Percentiles rank a stretch among this genome's conserved stretches.
These are phyloP conservation scores for Agrotis exclamationis DNA, from an alignment of 2,888 invertebrate genomes.

Conservation along the genomic window DNA sequence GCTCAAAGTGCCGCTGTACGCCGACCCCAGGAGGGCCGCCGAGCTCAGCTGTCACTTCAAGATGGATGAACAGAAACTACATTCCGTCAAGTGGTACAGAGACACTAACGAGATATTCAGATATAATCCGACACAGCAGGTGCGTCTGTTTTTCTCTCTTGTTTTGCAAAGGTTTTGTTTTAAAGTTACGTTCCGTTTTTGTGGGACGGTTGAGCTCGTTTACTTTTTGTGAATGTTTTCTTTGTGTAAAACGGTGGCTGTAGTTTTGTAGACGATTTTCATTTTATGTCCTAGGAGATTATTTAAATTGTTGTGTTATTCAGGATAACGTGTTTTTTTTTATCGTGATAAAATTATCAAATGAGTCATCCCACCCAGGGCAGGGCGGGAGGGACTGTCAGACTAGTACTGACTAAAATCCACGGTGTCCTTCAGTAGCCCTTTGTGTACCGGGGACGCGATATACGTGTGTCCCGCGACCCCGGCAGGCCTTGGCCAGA, in stretches of 20 bases:
- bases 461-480: too few relatives aligned
- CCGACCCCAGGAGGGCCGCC: constrained; percentile 87
- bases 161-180: constrained; percentile 27
- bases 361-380: too few relatives aligned
- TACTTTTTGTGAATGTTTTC: constrained; percentile 32
- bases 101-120: constrained; percentile 88
- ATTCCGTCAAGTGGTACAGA: constrained; percentile 89
- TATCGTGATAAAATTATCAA: too few relatives aligned
- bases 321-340: background rate
- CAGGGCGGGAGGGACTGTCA: too few relatives aligned
- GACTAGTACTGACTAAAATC: too few relatives aligned
- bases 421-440: too few relatives aligned
- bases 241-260: constrained; percentile 19
- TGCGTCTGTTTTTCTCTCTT: constrained; percentile 57
- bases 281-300: constrained; percentile 2
- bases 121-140: constrained; percentile 86
- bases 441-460: too few relatives aligned
- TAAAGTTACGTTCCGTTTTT: constrained; percentile 37
- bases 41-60: constrained; percentile 88
- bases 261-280: constrained; percentile 34
- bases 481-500: too few relatives aligned
- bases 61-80: constrained; percentile 86
- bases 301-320: constrained; percentile 8
- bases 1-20: constrained; percentile 86
- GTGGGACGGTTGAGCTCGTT: constrained; percentile 28